Evolutionary conservation across 2,797 vertebrate species (phyloP), one percentile per base, ranked within the genome.

Genomic region (Crotalus adamanteus): DNA sequence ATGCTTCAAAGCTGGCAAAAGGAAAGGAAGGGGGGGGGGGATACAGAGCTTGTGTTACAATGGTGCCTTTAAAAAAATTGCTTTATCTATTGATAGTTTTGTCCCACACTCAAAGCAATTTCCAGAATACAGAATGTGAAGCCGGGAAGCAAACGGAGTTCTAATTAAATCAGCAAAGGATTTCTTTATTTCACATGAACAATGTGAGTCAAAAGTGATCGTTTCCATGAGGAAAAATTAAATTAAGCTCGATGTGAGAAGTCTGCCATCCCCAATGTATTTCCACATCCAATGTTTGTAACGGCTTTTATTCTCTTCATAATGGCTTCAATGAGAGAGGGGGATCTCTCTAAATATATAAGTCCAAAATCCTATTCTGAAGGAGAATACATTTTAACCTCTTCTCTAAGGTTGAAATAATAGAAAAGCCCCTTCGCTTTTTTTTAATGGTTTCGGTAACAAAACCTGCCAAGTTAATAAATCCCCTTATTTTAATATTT

Each of bases 91-190:
- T 96, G 95, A 95, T 95, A 95, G 95, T 94, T 96, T 95, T 96
- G 95, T 96, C 93, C 95, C 90, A 57, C 42, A 73, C 92, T 95
- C 96, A 97, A 97, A 96, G 96, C 95, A 97, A 97, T 96, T 96
- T 96, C 94, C 91, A 92, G 92, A 94, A 94, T 94, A 93, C 1
- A 94, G 94, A 96, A 94, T 92, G 93, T 61, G 51, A 86, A 95
- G 95, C 51, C 94, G 94, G 95, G 90, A 93, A 97, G 94, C 97
- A 95, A 96, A 95, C 93, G 91, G 86, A 94, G 94, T 92, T 94
- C 94, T 97, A 97, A 97, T 98, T 97, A 97, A 97, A 97, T 98
- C 97, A 97, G 96, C 92, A 96, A 94, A 88, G 1, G 25, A 25
- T 96, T 96, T 94, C 95, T 96, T 97, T 96, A 95, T 96, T 96